phyloP scores from a whole-genome alignment of 2,797 vertebrate genomes.

The Pipistrellus kuhlii region DNA sequence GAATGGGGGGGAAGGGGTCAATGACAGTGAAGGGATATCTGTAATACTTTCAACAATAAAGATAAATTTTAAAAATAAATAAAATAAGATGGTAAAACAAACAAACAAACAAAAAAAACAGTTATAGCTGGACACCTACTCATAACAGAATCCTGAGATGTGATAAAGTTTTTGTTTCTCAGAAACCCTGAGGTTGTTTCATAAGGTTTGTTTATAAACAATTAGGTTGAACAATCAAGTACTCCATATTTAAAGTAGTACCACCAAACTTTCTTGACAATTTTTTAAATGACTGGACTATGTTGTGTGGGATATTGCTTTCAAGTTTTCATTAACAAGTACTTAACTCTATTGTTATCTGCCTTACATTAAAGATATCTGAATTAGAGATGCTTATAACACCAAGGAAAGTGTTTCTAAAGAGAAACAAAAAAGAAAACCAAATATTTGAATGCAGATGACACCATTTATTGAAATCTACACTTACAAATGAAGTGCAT shows the following conservation, averaged over 20 bases:
- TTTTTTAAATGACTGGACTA: not conserved
- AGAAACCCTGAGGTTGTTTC: not conserved
- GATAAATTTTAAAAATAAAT: not conserved
- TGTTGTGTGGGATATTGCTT: not conserved
- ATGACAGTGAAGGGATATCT: not conserved
- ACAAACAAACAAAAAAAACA: not conserved
- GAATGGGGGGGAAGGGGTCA: not conserved
- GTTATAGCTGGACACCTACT: not conserved
- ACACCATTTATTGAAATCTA: conserved; percentile 95
- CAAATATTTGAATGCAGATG: conserved; percentile 90
- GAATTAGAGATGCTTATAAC: not conserved
- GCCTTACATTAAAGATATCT: not conserved
- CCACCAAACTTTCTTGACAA: not conserved
- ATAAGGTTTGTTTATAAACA: not conserved
- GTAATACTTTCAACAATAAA: not conserved
- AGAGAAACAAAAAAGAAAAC: conserved; percentile 21
- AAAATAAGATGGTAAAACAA: not conserved
- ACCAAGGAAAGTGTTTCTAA: not conserved
- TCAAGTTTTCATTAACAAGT: not conserved
- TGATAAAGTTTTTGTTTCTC: not conserved
- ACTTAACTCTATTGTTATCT: not conserved
- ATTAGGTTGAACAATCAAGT: not conserved
- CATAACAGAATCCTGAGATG: not conserved
- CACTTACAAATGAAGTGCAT: conserved; percentile 89
- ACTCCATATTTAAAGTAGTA: conserved; percentile 13